Evolutionary conservation across 2,888 invertebrate species (phyloP), one percentile per base, ranked within the genome.

Genomic region (Pomacea canaliculata): DNA sequence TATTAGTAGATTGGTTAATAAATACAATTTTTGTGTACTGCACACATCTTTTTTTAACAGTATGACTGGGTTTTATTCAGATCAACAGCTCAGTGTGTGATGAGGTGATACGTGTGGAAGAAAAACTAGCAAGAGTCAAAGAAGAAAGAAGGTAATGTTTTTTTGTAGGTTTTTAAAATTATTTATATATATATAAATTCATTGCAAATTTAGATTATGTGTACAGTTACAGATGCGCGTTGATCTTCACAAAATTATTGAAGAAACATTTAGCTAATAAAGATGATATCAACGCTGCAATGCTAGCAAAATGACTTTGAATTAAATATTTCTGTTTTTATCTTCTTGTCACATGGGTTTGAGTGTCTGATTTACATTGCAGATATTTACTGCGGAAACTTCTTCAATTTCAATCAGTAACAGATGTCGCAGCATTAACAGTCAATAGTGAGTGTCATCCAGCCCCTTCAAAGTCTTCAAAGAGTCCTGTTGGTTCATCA

Each of bases 41-140:
- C 7, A 8, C 1, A 63, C 2, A 19, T 23, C 23, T 63, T 12
- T 23, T 23, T 72, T 10, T 8, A 63, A 23, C 63, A 63, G 19
- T 12, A 12, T 23, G 10, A 19, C 27, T 63, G 63, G n/a, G 19
- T 19, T 60, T 63, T 63, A 19, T 16, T 19, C 80, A 92, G 92
- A 88, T 91, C 82, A 92, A 92, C 89, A 91, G 91, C 59, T 90
- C 92, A 2, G 90, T 97, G 5, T 96, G 96, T 90, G 97, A 97
- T 92, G 96, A 97, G 92, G 94, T 96, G 23, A 94, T 95, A 0
- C 94, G 94, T 90, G 94, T 95, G 80, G 96, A 97, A 91, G 95
- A 96, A 85, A 95, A 95, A 89, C 94, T 96, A 71, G 91, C 94
- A 49, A 93, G 94, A 73, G 94, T 95, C 0, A 95, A 95, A 87